phyloP scores from a whole-genome alignment of 2,113 vertebrate genomes.

The Sebastes fasciatus region DNA sequence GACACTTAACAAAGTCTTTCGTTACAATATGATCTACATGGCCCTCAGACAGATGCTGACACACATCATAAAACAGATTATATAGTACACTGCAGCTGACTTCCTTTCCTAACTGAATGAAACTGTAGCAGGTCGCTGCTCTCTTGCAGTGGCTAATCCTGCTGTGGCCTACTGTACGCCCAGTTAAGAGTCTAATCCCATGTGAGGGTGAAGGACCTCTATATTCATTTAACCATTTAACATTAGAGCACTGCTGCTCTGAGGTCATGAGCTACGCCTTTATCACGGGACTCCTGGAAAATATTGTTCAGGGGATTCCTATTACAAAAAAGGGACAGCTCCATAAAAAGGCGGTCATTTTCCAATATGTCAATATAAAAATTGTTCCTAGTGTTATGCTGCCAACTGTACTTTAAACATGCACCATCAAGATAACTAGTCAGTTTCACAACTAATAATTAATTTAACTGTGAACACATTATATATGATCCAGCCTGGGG shows the following conservation, averaged over 20 bases:
- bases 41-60: no score
- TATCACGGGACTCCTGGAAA: not conserved
- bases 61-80: no score
- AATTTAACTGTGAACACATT: not conserved
- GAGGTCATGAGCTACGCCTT: not conserved
- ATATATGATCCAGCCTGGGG: not conserved
- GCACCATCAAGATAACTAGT: not conserved
- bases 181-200: constrained; percentile 18
- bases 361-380: not conserved
- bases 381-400: not conserved
- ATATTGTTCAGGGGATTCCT: not conserved
- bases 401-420: not conserved
- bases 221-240: not conserved
- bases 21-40: no score
- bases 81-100: not conserved
- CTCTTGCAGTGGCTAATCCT: constrained; percentile 24
- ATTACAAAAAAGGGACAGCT: not conserved
- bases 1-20: not conserved
- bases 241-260: not conserved
- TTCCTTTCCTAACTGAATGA: not conserved
- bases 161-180: not conserved
- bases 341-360: constrained; percentile 4
- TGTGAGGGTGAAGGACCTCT: not conserved
- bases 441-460: not conserved
- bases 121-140: not conserved